These are phyloP conservation scores for Merluccius polli DNA, from an alignment of 2,797 vertebrate species.

Conservation along the genomic window DNA sequence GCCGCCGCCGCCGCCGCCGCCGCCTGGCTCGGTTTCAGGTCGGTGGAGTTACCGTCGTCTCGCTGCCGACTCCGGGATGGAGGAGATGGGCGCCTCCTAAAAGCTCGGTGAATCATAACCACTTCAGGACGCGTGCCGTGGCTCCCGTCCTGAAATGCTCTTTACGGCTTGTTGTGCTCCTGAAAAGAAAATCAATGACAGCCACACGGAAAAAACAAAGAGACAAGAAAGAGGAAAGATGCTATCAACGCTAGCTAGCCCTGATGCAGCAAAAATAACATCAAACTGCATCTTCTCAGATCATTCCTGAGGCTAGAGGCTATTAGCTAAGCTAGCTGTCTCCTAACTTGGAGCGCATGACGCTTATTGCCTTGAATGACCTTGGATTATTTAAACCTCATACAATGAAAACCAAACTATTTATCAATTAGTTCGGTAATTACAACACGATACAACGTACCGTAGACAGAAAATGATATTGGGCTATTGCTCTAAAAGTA, in stretches of 20 bases:
- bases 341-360: not conserved
- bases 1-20: no score
- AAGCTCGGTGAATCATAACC: constrained; percentile 50
- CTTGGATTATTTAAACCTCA: not conserved
- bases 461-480: not conserved
- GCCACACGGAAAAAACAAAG: constrained; percentile 35
- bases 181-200: constrained; percentile 54
- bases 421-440: not conserved
- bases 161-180: constrained; percentile 54
- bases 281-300: constrained; percentile 22
- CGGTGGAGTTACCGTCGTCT: constrained; percentile 38
- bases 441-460: not conserved
- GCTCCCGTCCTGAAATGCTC: constrained; percentile 64
- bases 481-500: not conserved
- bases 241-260: constrained; percentile 52
- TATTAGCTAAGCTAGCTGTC: not conserved
- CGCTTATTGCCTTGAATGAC: not conserved
- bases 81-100: constrained; percentile 48
- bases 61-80: constrained; percentile 27
- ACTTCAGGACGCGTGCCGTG: constrained; percentile 58
- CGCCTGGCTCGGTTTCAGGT: constrained; percentile 26
- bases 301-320: constrained; percentile 2
- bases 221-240: constrained; percentile 32
- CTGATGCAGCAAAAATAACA: constrained; percentile 33
- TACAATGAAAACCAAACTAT: not conserved